Evolutionary conservation across 2,113 vertebrate species (phyloP).

Genomic region (Xyliphius kryptos): DNA sequence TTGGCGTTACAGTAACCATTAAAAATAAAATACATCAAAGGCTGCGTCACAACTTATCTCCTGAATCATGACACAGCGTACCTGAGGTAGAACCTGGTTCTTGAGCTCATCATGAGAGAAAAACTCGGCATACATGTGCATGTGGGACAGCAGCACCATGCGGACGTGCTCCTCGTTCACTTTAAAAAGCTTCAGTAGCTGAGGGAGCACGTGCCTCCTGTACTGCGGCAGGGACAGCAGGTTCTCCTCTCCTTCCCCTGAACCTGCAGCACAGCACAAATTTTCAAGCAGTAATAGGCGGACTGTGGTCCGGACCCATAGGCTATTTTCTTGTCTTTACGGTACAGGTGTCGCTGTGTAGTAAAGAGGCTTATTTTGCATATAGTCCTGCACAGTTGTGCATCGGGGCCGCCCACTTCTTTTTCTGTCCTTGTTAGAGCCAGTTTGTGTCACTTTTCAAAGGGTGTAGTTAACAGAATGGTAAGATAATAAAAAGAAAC

Average conservation of each 20-base stretch:
- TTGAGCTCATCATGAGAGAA: slow-evolving; percentile 85
- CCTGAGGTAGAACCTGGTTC: slow-evolving; percentile 90
- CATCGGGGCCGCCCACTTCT: no score
- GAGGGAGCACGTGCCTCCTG: slow-evolving; percentile 79
- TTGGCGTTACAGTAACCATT: background rate
- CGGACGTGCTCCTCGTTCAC: slow-evolving; percentile 91
- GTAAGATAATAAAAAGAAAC: no score
- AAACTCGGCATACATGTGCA: slow-evolving; percentile 81
- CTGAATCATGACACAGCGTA: slow-evolving; percentile 44
- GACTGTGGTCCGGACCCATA: no score
- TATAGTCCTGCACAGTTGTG: no score
- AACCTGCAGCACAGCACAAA: slow-evolving; percentile 63
- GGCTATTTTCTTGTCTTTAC: no score
- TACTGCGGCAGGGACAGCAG: slow-evolving; percentile 82
- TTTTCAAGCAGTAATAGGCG: no score
- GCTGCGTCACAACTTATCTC: no score
- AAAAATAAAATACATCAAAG: background rate
- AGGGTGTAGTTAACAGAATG: no score
- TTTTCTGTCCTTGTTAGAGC: no score
- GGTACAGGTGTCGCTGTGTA: no score
- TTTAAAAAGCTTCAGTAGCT: slow-evolving; percentile 84
- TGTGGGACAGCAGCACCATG: slow-evolving; percentile 81
- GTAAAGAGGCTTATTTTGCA: no score
- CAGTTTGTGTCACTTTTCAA: no score
- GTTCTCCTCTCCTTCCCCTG: slow-evolving; percentile 60